Conservation (phyloP, 2,113 vertebrate genomes). For the Synchiropus splendidus region DNA sequence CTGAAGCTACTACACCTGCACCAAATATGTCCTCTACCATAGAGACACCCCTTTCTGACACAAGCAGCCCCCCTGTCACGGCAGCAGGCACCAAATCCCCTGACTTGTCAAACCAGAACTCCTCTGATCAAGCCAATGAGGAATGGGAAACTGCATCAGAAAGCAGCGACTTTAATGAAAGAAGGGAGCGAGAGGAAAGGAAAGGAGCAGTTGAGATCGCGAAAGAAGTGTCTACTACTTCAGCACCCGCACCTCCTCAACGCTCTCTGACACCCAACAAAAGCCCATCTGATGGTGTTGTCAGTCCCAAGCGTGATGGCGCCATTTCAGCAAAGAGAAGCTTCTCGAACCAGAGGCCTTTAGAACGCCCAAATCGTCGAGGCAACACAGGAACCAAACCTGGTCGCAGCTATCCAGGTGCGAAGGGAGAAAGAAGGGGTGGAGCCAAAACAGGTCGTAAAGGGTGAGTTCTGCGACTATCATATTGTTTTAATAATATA, state of each 20-base stretch:
- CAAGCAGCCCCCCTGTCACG: conserved; percentile 40
- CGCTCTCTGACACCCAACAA: conserved; percentile 68
- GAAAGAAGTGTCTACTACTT: conserved; percentile 49
- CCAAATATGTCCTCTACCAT: conserved; percentile 28
- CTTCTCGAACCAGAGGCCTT: conserved; percentile 90
- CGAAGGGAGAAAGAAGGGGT: conserved; percentile 81
- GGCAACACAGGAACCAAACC: conserved; percentile 82
- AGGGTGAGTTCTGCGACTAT: conserved; percentile 75
- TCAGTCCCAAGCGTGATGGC: conserved; percentile 71
- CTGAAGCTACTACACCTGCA: conserved; percentile 31
- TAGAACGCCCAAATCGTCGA: conserved; percentile 86
- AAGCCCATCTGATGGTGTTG: conserved; percentile 62
- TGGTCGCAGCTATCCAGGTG: conserved; percentile 81
- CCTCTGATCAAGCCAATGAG: conserved; percentile 97
- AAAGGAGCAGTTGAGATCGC: conserved; percentile 71
- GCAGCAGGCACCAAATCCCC: conserved; percentile 87
- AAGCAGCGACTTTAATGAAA: conserved; percentile 97
- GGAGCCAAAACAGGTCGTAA: conserved; percentile 81
- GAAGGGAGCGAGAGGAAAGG: conserved; percentile 88
- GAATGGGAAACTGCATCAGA: conserved; percentile 98
- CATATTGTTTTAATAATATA: too few species aligned
- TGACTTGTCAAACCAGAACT: conserved; percentile 96
- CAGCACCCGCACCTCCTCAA: conserved; percentile 31
- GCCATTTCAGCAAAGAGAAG: conserved; percentile 78
- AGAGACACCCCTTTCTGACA: conserved; percentile 40